Base-by-base conservation (phyloP, 2,888 invertebrate species). In the Cataglyphis livida region DNA sequence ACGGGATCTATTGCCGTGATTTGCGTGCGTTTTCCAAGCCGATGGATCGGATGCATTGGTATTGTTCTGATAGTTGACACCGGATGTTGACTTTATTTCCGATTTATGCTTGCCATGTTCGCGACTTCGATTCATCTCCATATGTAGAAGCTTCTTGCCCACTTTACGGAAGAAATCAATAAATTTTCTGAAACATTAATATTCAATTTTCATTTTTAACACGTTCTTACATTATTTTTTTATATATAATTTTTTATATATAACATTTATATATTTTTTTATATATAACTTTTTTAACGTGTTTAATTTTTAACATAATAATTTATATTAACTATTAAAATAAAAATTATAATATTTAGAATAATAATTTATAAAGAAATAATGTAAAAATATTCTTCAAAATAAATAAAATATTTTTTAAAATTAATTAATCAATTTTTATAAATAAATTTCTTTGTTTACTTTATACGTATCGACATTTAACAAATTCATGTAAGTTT, bases 91-190 rank as follows among this genome's bases (percentile, higher is more conserved):
- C 82, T 83, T 86, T 81, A n/a, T 70, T 1, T 86, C 90, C 3
- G 44, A 35, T 59, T 85, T 90, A 73, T 83, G 89, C 38, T 87
- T 91, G 57, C 83, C 32, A 48, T 92, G 89, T 10, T 90, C 91
- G 57, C 91, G 93, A 32, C 91, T 91, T 75, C 93, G 93, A 66
- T 92, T 92, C 90, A 93, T 91, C 81, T 94, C 93, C 21, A 94
- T 84, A 73, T 94, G 93, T 18, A 94, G 64, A 25, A 94, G 81
- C 79, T 94, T 94, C 84, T 93, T 93, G 32, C 93, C 93, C 48
- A 94, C 92, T 84, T 92, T 93, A 1, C 93, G 91, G 90, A 94
- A 94, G 87, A 94, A 94, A 41, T 94, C 94, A 79, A 94, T 93
- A 83, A 94, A 94, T 83, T 93, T 94, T 12, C 91, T 90, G 86